Base-by-base conservation (phyloP, 2,888 invertebrate species). In the Acronicta leporina region DNA sequence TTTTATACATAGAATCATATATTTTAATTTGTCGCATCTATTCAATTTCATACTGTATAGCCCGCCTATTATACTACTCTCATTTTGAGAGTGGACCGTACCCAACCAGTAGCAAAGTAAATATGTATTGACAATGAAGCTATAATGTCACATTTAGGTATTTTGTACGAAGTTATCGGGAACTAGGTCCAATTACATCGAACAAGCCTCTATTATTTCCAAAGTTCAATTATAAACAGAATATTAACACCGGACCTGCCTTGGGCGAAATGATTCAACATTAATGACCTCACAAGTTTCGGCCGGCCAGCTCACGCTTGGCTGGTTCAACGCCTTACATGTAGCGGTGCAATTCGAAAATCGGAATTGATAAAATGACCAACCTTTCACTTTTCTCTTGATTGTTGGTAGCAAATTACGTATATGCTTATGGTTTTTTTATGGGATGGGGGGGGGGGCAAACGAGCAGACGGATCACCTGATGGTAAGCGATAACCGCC, bases 171-270 rank as follows among this genome's bases (percentile, higher is more conserved):
- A 15, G 20, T 30, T 30, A n/a, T 38, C 42, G 27, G 54, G 59
- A 3, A 54, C 15, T 10, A 38, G 41, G 25, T 42, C 33, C 43
- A 72, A 56, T 51, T 53, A 71, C 38, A 38, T 68, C 25, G 43
- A 72, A 48, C 58, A 38, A 15, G 10, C 52, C 46, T 57, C 46
- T 44, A 58, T 55, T 68, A 64, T 64, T 62, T 51, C 42, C 15
- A 13, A 49, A 61, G 38, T 41, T 59, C 56, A 75, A 75, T 75
- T 68, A 75, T 63, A 16, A 71, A 67, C 59, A 58, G 68, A 74
- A 66, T 62, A 74, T 58, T 66, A 60, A 66, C 41, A 48, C 20
- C 48, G 35, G 42, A 35, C 60, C 55, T 63, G 42, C 75, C 65
- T 47, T 44, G 56, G 63, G 68, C 74, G 46, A 46, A 52, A 58